Base-by-base conservation (phyloP, 2,797 vertebrate species). In the Sparidentex hasta region DNA sequence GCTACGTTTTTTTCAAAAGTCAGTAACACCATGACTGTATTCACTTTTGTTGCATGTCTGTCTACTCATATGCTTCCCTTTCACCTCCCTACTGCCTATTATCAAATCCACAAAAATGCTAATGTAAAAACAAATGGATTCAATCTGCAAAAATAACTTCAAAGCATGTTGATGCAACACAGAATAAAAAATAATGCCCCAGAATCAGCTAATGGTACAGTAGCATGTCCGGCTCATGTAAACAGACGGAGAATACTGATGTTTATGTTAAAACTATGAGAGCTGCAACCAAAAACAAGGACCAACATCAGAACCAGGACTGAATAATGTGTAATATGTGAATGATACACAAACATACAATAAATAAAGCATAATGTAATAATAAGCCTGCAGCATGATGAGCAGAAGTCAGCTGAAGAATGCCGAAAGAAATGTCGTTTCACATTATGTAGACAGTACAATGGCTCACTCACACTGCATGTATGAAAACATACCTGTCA, bases 401-500 rank as follows among this genome's bases (percentile, higher is more conserved):
- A 78, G 29, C 0, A 44, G 57, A 64, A 69, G 25, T 13, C 38
- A 54, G 46, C 27, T 58, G 64, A 23, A 56, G 13, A 38, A 25
- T 78, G 62, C 47, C 18, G n/a, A n/a, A n/a, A n/a, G n/a, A 44
- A 59, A 55, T 12, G 38, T 58, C 29, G 9, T 69, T n/a, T 18
- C 20, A 46, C 48, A 17, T 61, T 5, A 54, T 38, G 44, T n/a
- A 52, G 52, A 65, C 33, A 58, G 27, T 23, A 14, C 13, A 54
- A 56, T 74, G 58, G 66, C 64, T 77, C 61, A 43, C 46, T 77
- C 61, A 47, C 50, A 65, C 38, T 78, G 23, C 25, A 79, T 82
- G 56, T 69, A 71, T 83, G 80, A 81, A 38, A 38, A 83, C 82
- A 84, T 59, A 75, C 58, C 61, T 56, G 67, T 71, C 63, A 68